Conservation (phyloP, 2,888 invertebrate species). For the Drosophila helvetica region DNA sequence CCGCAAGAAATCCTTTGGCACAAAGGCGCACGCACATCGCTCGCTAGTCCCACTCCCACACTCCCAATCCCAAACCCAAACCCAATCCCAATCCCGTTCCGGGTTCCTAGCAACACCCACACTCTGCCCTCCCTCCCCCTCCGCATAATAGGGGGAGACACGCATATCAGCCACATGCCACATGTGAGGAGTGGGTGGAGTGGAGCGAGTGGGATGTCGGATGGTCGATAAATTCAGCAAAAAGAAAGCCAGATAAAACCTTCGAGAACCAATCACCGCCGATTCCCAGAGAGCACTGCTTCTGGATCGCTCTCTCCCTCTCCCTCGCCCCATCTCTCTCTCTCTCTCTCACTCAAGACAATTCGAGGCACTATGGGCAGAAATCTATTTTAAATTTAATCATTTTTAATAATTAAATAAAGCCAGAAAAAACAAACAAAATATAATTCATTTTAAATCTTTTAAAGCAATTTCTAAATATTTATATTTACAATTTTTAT, state of each 20-base stretch:
- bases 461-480: no score
- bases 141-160: constrained; percentile 33
- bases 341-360: neutral
- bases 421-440: no score
- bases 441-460: no score
- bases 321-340: neutral
- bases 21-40: constrained; percentile 41
- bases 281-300: constrained; percentile 1
- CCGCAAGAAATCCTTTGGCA: constrained; percentile 40
- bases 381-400: no score
- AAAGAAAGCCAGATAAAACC: constrained; percentile 17
- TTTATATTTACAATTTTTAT: no score
- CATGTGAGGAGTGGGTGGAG: constrained; percentile 6
- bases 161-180: constrained; percentile 28
- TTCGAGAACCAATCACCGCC: neutral
- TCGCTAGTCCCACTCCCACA: constrained; percentile 7
- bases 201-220: constrained; percentile 6
- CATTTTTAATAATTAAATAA: no score
- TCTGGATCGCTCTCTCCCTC: neutral
- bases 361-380: no score
- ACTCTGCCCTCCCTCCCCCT: constrained; percentile 4
- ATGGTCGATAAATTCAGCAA: constrained; percentile 40
- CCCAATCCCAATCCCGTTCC: constrained; percentile 15
- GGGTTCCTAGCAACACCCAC: constrained; percentile 47
- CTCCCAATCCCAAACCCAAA: constrained; percentile 2